These are phyloP conservation scores for Siniperca undulata DNA, from an alignment of 2,797 vertebrate species.

Conservation along the genomic window DNA sequence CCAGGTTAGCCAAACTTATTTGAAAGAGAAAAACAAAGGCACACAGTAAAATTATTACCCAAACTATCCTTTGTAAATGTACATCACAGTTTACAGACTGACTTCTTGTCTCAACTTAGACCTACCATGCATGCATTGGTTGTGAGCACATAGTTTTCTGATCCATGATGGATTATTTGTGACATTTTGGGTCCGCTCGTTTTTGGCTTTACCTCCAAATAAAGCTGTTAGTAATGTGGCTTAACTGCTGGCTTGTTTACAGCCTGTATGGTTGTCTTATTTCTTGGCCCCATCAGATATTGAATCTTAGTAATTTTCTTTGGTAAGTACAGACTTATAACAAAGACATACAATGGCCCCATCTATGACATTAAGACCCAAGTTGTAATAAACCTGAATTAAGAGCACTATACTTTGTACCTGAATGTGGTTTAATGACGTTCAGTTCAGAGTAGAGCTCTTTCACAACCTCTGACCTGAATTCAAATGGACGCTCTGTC, in stretches of 20 bases:
- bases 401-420: constrained; percentile 11
- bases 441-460: constrained; percentile 93
- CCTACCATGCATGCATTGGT: background rate
- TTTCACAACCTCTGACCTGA: constrained; percentile 90
- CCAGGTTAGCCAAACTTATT: background rate
- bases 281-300: background rate
- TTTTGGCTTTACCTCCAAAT: background rate
- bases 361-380: background rate
- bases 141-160: background rate
- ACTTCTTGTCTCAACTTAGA: background rate
- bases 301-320: background rate
- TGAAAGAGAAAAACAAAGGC: background rate
- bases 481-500: constrained; percentile 89
- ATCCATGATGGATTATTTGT: background rate
- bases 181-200: background rate
- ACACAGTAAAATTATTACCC: background rate
- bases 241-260: background rate
- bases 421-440: constrained; percentile 81
- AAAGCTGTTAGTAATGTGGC: background rate
- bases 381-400: background rate
- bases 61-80: background rate
- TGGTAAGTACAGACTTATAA: background rate
- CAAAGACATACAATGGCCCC: background rate
- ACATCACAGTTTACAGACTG: background rate
- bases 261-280: background rate